These are phyloP conservation scores for Bradysia coprophila DNA, from an alignment of 1,140 invertebrate species.

Conservation along the genomic window DNA sequence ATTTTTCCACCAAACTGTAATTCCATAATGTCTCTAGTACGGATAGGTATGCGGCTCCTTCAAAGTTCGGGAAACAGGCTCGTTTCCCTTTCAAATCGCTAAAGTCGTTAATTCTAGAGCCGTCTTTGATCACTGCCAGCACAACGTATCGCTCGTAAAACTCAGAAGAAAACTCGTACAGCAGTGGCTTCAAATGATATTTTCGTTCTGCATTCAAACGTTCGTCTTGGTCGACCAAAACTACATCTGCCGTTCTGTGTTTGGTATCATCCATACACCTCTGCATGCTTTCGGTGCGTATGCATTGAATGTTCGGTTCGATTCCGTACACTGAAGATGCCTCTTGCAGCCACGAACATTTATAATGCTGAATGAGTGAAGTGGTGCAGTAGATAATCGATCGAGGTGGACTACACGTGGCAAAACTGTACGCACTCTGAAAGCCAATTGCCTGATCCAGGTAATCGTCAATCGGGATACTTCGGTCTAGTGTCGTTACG, in stretches of 20 bases:
- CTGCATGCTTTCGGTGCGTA: constrained; percentile 25
- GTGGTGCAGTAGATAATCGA: constrained; percentile 41
- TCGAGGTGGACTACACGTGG: constrained; percentile 40
- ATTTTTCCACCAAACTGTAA: constrained; percentile 15
- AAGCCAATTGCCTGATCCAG: constrained; percentile 36
- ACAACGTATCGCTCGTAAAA: constrained; percentile 39
- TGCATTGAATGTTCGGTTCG: constrained; percentile 50
- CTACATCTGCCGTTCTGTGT: constrained; percentile 40
- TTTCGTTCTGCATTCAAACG: constrained; percentile 33
- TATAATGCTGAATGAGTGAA: constrained; percentile 41
- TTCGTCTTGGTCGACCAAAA: constrained; percentile 35
- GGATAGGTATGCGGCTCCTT: constrained; percentile 42
- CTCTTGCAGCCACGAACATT: constrained; percentile 55
- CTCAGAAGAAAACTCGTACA: constrained; percentile 40
- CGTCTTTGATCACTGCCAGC: constrained; percentile 46
- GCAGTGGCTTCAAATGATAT: constrained; percentile 38
- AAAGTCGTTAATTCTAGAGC: constrained; percentile 33
- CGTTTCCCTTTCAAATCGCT: constrained; percentile 40
- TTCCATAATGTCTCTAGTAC: constrained; percentile 35
- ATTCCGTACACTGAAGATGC: constrained; percentile 48
- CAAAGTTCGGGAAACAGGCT: constrained; percentile 47
- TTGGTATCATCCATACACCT: constrained; percentile 46
- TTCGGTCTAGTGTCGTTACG: constrained; percentile 26
- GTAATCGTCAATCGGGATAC: constrained; percentile 33
- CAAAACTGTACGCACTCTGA: constrained; percentile 37